Evolutionary conservation across 1,140 invertebrate species (phyloP).

Genomic region (Cotesia chilonis): DNA sequence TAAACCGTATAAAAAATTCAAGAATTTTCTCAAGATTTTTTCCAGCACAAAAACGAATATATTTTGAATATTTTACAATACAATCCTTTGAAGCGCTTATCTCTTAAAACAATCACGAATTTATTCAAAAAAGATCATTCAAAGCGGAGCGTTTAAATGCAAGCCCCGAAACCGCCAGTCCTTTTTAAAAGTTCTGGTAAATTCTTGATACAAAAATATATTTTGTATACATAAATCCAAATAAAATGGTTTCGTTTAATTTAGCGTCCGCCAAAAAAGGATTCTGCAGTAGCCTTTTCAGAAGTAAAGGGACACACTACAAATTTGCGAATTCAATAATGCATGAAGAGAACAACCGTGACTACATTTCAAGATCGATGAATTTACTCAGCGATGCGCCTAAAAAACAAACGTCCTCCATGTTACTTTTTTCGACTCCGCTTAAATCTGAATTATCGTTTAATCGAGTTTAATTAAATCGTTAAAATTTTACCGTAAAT

Average conservation of each 20-base stretch:
- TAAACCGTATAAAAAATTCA: too few species aligned
- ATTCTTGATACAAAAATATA: conserved; percentile 1
- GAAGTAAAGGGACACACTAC: conserved; percentile 17
- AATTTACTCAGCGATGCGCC: not conserved
- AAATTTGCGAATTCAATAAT: conserved; percentile 43
- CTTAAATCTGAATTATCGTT: too few species aligned
- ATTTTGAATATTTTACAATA: too few species aligned
- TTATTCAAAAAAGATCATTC: not conserved
- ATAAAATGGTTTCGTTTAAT: not conserved
- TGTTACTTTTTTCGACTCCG: too few species aligned
- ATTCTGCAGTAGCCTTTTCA: conserved; percentile 17
- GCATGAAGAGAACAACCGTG: conserved; percentile 35
- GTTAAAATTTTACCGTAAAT: too few species aligned
- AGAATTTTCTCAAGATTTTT: too few species aligned
- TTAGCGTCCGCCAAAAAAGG: conserved; percentile 27
- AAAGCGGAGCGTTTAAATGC: not conserved
- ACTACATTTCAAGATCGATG: conserved; percentile 26
- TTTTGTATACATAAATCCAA: not conserved
- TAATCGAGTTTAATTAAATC: too few species aligned
- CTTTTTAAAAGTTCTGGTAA: conserved; percentile 5
- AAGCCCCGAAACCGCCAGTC: too few species aligned
- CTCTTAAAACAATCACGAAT: too few species aligned
- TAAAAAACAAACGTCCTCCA: not conserved
- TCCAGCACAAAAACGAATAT: too few species aligned
- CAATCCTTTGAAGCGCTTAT: too few species aligned